phyloP scores from a whole-genome alignment of 2,888 invertebrate genomes.

The Chrysolina oricalcia region DNA sequence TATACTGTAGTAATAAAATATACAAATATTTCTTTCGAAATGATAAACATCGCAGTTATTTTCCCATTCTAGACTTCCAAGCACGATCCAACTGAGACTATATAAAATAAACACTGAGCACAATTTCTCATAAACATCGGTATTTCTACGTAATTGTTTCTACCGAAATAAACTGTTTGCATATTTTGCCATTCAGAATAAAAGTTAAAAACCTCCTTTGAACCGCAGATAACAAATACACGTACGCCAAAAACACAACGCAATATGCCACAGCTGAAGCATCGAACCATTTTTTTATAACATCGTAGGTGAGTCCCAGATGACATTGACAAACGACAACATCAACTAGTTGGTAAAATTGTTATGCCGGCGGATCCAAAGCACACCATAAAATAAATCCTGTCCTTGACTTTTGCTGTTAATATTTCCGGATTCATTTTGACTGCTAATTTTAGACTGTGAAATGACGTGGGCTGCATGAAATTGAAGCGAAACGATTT shows the following conservation, averaged over 20 bases:
- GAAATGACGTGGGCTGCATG: neutral
- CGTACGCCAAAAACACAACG: neutral
- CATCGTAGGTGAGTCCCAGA: neutral
- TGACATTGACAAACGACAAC: conserved; percentile 7
- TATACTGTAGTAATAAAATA: too few species aligned
- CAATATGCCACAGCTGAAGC: neutral
- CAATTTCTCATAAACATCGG: neutral
- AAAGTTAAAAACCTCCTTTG: neutral
- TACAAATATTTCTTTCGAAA: too few species aligned
- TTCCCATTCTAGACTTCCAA: neutral
- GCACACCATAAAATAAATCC: conserved; percentile 18
- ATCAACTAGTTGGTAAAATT: neutral
- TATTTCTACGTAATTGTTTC: neutral
- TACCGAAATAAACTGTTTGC: neutral
- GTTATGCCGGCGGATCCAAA: neutral
- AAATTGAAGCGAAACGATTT: neutral
- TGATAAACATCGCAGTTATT: too few species aligned
- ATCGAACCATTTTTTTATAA: neutral
- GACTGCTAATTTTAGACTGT: conserved; percentile 5
- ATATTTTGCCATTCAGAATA: neutral
- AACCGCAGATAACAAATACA: neutral
- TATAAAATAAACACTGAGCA: neutral
- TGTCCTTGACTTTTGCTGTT: conserved; percentile 20
- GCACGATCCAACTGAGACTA: neutral
- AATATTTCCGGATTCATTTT: conserved; percentile 20